These are phyloP conservation scores for Shinisaurus crocodilurus DNA, from an alignment of 2,113 vertebrate species.

Conservation along the genomic window DNA sequence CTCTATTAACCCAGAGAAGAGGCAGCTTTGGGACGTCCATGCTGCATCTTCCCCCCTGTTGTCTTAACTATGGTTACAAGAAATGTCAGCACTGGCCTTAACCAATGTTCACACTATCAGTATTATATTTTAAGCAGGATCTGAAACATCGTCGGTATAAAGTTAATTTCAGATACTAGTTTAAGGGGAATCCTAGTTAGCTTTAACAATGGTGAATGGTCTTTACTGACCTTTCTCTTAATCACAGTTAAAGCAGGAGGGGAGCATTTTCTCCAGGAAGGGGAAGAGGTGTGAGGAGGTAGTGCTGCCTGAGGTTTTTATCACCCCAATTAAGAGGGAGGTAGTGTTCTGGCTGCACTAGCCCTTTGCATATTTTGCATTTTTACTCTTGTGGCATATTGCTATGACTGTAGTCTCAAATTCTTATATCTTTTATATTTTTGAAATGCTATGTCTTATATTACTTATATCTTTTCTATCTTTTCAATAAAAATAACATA, in stretches of 20 bases:
- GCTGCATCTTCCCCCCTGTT: background rate
- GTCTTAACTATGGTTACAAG: background rate
- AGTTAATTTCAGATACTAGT: background rate
- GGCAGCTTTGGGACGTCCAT: background rate
- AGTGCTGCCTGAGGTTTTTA: background rate
- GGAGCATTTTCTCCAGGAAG: background rate
- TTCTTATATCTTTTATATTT: background rate
- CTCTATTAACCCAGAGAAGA: background rate
- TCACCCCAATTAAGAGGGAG: too few relatives aligned
- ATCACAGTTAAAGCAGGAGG: background rate
- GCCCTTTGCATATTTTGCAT: background rate
- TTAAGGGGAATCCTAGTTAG: background rate
- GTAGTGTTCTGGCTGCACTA: background rate
- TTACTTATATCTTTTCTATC: background rate
- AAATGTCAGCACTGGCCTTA: background rate
- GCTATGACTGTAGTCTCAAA: background rate
- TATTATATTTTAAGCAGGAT: background rate
- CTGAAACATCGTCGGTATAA: background rate
- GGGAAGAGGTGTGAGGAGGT: background rate
- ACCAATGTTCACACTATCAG: background rate
- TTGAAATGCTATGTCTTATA: background rate
- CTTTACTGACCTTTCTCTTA: background rate
- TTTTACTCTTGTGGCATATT: background rate
- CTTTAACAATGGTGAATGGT: background rate
- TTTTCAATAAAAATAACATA: background rate